These are phyloP conservation scores for Diachasmimorpha longicaudata DNA, from an alignment of 1,140 invertebrate genomes.

Conservation along the genomic window DNA sequence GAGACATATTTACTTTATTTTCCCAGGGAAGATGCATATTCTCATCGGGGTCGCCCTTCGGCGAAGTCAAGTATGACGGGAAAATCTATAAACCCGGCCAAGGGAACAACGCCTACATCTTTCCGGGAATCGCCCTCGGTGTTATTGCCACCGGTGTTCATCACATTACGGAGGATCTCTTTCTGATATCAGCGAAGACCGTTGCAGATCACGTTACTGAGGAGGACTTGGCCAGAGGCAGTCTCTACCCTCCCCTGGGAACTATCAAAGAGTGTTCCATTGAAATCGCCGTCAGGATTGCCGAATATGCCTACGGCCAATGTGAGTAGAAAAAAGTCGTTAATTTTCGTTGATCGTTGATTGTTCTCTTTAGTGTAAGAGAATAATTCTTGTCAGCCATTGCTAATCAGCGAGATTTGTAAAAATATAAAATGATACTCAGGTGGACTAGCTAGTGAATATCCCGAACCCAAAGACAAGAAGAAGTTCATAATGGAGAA, in stretches of 20 bases:
- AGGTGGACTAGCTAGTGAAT: slow-evolving; percentile 79
- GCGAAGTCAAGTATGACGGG: slow-evolving; percentile 77
- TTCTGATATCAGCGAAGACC: slow-evolving; percentile 87
- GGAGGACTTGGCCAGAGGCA: slow-evolving; percentile 72
- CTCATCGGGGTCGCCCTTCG: slow-evolving; percentile 92
- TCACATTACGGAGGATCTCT: slow-evolving; percentile 89
- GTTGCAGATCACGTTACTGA: slow-evolving; percentile 74
- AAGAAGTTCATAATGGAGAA: slow-evolving; percentile 74
- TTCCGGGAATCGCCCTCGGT: slow-evolving; percentile 91
- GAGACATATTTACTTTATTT: neutral
- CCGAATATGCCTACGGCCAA: slow-evolving; percentile 73
- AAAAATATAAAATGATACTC: neutral
- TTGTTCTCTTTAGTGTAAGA: too few species aligned
- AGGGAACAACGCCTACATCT: slow-evolving; percentile 97
- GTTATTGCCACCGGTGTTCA: slow-evolving; percentile 86
- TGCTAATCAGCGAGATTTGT: too few species aligned
- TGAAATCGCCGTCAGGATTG: slow-evolving; percentile 74
- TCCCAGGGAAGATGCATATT: slow-evolving; percentile 85
- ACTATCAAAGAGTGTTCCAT: slow-evolving; percentile 76
- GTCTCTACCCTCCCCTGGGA: slow-evolving; percentile 79
- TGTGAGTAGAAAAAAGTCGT: slow-evolving; percentile 49
- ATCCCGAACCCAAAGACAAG: slow-evolving; percentile 83
- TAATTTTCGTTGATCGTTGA: too few species aligned
- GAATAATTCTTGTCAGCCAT: too few species aligned
- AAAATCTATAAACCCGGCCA: slow-evolving; percentile 88